Percentiles rank a stretch among this genome's conserved stretches.
Evolutionary conservation across 2,113 vertebrate species (phyloP).

Genomic region (Balaenoptera acutorostrata): DNA sequence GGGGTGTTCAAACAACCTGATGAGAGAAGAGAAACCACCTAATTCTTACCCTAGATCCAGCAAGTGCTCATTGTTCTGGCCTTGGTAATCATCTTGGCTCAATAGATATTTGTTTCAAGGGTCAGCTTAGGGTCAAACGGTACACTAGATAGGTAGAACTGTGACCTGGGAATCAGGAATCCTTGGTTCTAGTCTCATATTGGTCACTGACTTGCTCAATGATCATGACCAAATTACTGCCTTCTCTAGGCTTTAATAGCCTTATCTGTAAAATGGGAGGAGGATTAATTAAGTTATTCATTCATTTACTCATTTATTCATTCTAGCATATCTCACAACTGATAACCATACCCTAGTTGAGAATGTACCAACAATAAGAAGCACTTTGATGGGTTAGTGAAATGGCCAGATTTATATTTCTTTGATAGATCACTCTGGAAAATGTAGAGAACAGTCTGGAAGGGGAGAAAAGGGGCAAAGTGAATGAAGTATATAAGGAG

Average conservation of each 20-base stretch:
- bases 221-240: background rate
- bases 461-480: background rate
- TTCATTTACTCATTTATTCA: background rate
- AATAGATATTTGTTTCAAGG: background rate
- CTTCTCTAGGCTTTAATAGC: background rate
- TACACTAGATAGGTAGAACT: background rate
- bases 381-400: background rate
- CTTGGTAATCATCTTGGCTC: background rate
- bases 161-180: background rate
- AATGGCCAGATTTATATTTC: background rate
- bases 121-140: background rate
- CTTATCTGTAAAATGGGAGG: background rate
- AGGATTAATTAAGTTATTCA: background rate
- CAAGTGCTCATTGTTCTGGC: background rate
- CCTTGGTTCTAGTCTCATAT: background rate
- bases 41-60: background rate
- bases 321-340: background rate
- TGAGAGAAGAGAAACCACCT: background rate
- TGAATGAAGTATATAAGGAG: background rate
- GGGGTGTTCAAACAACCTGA: background rate
- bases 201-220: background rate
- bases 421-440: background rate
- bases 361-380: background rate
- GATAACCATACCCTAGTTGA: background rate
- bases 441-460: background rate